phyloP scores from a whole-genome alignment of 2,888 invertebrate genomes.

The Therioaphis trifolii region DNA sequence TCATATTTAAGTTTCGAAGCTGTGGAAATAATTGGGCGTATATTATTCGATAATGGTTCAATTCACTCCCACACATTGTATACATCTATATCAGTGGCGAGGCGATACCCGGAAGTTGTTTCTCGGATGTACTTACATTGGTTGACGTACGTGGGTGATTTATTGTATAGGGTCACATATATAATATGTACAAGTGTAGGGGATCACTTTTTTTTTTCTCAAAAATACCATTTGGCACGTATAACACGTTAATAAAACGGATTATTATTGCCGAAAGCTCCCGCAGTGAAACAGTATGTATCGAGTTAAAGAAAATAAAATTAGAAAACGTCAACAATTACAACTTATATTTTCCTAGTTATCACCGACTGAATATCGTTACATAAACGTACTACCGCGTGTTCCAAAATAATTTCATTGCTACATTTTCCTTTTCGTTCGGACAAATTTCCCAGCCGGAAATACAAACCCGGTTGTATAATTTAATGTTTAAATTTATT shows the following conservation, averaged over 20 bases:
- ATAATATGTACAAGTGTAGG: not conserved
- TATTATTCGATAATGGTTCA: constrained; percentile 36
- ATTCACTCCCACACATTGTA: constrained; percentile 16
- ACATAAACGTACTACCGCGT: too few species aligned
- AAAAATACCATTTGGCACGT: not conserved
- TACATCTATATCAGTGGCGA: constrained; percentile 21
- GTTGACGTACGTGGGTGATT: constrained; percentile 46
- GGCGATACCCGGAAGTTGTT: constrained; percentile 54
- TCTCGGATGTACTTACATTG: constrained; percentile 45
- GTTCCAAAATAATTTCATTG: too few species aligned
- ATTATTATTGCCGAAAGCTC: not conserved
- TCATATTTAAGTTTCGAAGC: not conserved
- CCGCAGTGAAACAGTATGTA: too few species aligned
- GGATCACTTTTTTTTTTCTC: not conserved
- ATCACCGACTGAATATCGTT: too few species aligned
- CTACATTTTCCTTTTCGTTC: too few species aligned
- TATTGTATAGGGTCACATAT: constrained; percentile 31
- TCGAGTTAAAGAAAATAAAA: too few species aligned
- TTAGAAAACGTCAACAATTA: too few species aligned
- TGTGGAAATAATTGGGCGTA: not conserved
- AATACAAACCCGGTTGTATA: too few species aligned
- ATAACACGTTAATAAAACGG: constrained; percentile 24
- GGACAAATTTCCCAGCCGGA: too few species aligned
- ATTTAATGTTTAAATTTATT: too few species aligned
- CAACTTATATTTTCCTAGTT: too few species aligned